Percentiles rank a stretch among this genome's conserved stretches.
phyloP scores from a whole-genome alignment of 2,797 vertebrate species.

The Rachycentron canadum region DNA sequence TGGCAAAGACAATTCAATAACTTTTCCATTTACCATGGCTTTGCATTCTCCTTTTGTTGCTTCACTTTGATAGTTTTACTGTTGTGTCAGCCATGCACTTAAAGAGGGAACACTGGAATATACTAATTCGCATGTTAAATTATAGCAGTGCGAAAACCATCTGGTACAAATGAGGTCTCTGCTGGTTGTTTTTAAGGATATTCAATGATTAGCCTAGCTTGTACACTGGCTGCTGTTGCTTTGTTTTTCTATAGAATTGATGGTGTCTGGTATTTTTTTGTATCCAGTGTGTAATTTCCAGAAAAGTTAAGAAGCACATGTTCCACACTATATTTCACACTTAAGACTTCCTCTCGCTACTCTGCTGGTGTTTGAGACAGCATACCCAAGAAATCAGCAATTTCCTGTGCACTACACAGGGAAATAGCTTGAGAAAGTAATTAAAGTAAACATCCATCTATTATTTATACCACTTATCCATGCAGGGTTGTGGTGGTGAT shows the following conservation, averaged over 20 bases:
- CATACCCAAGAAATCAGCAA: not conserved
- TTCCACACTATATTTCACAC: not conserved
- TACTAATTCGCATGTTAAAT: not conserved
- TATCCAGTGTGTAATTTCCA: not conserved
- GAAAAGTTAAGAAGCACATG: not conserved
- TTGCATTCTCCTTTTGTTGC: not conserved
- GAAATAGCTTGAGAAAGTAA: not conserved
- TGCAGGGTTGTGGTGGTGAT: too few relatives aligned
- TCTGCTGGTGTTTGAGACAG: not conserved
- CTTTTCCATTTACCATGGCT: slow-evolving; percentile 6
- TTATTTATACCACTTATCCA: too few relatives aligned
- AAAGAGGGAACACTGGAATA: not conserved
- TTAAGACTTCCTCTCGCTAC: not conserved
- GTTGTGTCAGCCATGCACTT: not conserved
- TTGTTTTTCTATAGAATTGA: not conserved
- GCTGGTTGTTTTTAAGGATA: not conserved
- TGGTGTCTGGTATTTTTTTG: not conserved
- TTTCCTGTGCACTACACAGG: not conserved
- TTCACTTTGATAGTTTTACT: not conserved
- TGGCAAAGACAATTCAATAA: slow-evolving; percentile 42
- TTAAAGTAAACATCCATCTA: too few relatives aligned
- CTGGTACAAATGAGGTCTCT: not conserved
- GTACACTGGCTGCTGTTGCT: not conserved
- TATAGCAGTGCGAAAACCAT: not conserved
- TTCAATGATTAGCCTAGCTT: not conserved